phyloP scores from a whole-genome alignment of 2,888 invertebrate species.

The Heliconius sara region DNA sequence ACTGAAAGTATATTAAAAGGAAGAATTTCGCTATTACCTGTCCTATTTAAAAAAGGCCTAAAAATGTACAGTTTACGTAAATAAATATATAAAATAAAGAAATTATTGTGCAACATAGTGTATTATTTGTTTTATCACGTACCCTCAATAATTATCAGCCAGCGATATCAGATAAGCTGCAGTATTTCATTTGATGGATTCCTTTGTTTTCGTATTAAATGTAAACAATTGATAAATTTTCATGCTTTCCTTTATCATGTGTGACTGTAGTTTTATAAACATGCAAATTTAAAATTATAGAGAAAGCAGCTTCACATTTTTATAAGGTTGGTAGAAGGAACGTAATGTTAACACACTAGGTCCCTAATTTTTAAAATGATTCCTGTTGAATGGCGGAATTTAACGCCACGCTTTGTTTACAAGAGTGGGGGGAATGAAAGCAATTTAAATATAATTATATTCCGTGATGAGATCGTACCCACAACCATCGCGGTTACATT shows the following conservation, averaged over 20 bases:
- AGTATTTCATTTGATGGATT: not conserved
- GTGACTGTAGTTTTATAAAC: too few species aligned
- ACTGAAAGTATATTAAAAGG: constrained; percentile 1
- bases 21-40: not conserved
- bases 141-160: constrained; percentile 14
- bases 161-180: constrained; percentile 18
- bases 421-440: not conserved
- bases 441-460: not conserved
- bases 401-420: not conserved
- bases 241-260: not conserved
- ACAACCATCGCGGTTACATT: not conserved
- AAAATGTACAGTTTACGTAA: not conserved
- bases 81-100: constrained; percentile 14
- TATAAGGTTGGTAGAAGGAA: not conserved
- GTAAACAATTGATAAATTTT: constrained; percentile 7
- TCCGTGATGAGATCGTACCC: not conserved
- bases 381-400: not conserved
- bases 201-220: constrained; percentile 13
- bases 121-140: constrained; percentile 4
- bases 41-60: not conserved
- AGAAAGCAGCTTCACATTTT: too few species aligned
- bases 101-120: constrained; percentile 1
- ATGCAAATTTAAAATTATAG: too few species aligned
- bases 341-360: not conserved
- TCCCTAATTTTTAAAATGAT: not conserved